These are phyloP conservation scores for Beaufortia kweichowensis DNA, from an alignment of 2,113 vertebrate genomes.

Conservation along the genomic window DNA sequence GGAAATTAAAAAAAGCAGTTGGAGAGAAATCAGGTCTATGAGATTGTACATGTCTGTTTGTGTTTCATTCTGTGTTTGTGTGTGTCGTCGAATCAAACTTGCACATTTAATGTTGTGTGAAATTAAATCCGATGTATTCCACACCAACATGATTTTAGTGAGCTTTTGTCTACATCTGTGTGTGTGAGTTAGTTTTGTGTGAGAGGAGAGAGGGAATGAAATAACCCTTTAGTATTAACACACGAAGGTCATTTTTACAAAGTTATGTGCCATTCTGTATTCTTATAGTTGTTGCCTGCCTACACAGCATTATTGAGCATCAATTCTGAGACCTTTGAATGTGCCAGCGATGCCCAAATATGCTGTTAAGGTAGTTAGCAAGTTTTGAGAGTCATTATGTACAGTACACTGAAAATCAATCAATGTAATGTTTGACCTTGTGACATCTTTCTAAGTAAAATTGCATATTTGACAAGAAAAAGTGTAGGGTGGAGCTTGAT, in stretches of 20 bases:
- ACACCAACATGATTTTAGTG: constrained; percentile 15
- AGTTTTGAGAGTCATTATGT: no score
- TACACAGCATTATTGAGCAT: neutral
- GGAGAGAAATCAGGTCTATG: neutral
- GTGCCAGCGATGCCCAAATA: neutral
- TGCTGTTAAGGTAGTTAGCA: neutral
- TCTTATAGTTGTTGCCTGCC: neutral
- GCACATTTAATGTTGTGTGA: constrained; percentile 24
- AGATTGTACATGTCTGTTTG: constrained; percentile 54
- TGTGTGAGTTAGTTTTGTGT: neutral
- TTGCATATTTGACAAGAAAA: no score
- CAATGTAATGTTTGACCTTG: no score
- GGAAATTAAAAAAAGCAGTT: constrained; percentile 21
- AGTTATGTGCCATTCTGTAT: neutral
- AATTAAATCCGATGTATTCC: constrained; percentile 2
- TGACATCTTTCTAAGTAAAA: no score
- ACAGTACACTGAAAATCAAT: no score
- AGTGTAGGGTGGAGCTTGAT: no score
- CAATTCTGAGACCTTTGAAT: neutral
- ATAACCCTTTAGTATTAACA: neutral
- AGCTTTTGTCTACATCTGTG: constrained; percentile 8
- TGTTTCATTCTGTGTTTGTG: constrained; percentile 25
- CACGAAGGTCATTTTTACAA: constrained; percentile 10
- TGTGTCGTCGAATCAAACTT: constrained; percentile 8
- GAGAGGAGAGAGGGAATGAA: neutral